Percentiles rank a stretch among this genome's conserved stretches.
Conservation (phyloP, 53 echinoderm and acorn worm genomes). For the Pentamera pediparva region DNA sequence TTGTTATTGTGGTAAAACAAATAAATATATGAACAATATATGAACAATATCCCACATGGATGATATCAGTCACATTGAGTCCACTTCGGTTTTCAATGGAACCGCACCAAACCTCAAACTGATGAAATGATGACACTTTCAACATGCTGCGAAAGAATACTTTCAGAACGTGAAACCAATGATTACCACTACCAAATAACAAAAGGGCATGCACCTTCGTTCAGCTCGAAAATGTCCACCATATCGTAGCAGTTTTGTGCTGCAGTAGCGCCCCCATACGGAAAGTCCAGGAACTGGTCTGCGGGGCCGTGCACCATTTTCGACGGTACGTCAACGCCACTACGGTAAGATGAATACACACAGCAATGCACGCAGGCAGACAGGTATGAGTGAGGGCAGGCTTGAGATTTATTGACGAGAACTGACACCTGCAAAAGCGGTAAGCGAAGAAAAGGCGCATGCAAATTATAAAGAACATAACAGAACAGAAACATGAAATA, state of each 20-base stretch:
- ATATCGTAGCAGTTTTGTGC: slow-evolving; percentile 15
- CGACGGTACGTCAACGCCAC: slow-evolving; percentile 8
- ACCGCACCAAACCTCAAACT: too few species aligned
- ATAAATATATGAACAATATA: too few species aligned
- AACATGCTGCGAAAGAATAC: too few species aligned
- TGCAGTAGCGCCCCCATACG: slow-evolving; percentile 15
- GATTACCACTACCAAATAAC: slow-evolving; percentile 4
- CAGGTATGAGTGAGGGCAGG: slow-evolving; percentile 26
- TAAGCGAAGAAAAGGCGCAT: slow-evolving; percentile 36
- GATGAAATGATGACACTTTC: too few species aligned
- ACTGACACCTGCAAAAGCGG: slow-evolving; percentile 35
- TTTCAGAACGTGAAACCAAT: too few species aligned
- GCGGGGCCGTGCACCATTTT: slow-evolving; percentile 29
- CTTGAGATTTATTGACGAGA: slow-evolving; percentile 27
- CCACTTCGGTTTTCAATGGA: too few species aligned
- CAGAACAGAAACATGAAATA: slow-evolving; percentile 14
- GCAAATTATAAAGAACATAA: slow-evolving; percentile 33
- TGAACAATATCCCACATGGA: too few species aligned
- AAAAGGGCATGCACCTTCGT: slow-evolving; percentile 29
- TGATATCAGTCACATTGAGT: too few species aligned
- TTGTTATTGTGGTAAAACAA: too few species aligned
- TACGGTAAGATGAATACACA: slow-evolving; percentile 9
- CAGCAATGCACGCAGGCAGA: slow-evolving; percentile 25
- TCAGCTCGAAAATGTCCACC: slow-evolving; percentile 15
- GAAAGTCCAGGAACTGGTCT: slow-evolving; percentile 6